These are phyloP conservation scores for Pseudomyrmex sp. DNA, from an alignment of 1,140 invertebrate species.

Conservation along the genomic window DNA sequence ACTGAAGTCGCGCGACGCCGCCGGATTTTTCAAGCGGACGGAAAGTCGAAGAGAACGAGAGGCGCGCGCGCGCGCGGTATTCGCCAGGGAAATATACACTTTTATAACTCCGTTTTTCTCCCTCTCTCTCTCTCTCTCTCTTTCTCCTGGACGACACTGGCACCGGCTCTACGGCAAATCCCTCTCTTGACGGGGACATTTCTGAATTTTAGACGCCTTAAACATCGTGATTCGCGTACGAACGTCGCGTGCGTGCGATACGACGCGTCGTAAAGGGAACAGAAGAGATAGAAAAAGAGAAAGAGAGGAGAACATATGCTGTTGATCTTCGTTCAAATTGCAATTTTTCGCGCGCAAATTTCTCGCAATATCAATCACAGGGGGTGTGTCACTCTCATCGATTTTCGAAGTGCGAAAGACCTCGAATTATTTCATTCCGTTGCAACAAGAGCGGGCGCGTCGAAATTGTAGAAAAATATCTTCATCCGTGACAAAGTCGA, in stretches of 20 bases:
- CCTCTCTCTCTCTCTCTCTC: background rate
- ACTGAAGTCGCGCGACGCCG: constrained; percentile 27
- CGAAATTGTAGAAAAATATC: background rate
- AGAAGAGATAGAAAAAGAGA: background rate
- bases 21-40: constrained; percentile 60
- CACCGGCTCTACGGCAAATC: constrained; percentile 54
- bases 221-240: constrained; percentile 65
- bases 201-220: constrained; percentile 71
- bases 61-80: constrained; percentile 38
- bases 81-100: constrained; percentile 69
- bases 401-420: no score
- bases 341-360: no score
- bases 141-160: background rate
- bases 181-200: constrained; percentile 63
- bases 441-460: no score
- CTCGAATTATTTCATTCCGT: no score
- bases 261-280: constrained; percentile 48
- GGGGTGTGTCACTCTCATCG: no score
- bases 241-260: constrained; percentile 38
- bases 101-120: constrained; percentile 66
- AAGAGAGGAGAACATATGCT: background rate
- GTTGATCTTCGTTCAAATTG: constrained; percentile 9
- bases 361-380: no score
- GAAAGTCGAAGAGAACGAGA: constrained; percentile 54
- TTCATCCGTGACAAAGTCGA: background rate